Conservation (phyloP, 1,140 invertebrate genomes). For the Hyphantria cunea region DNA sequence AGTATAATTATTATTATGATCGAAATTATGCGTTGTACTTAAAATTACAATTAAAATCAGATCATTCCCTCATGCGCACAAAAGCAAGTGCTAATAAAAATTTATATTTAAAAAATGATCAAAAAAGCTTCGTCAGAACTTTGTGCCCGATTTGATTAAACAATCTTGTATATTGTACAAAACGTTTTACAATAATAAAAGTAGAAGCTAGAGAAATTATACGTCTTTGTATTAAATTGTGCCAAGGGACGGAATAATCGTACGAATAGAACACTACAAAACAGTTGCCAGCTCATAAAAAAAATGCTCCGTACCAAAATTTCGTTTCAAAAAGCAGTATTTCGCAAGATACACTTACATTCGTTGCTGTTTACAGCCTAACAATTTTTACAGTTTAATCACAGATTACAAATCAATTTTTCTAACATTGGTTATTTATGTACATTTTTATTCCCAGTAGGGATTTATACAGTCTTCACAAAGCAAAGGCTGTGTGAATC, state of each 20-base stretch:
- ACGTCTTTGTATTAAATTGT: conserved; percentile 49
- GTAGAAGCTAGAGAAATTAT: conserved; percentile 52
- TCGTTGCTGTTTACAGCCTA: conserved; percentile 76
- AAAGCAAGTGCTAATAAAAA: conserved; percentile 23
- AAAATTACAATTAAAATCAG: conserved; percentile 42
- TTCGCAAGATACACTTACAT: conserved; percentile 31
- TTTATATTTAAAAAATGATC: conserved; percentile 23
- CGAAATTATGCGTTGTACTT: conserved; percentile 59
- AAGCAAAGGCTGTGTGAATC: conserved; percentile 8
- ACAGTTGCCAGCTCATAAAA: conserved; percentile 13
- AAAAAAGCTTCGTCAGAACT: conserved; percentile 21
- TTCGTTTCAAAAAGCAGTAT: conserved; percentile 25
- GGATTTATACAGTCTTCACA: conserved; percentile 36
- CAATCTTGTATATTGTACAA: conserved; percentile 42
- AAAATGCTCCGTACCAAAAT: conserved; percentile 18
- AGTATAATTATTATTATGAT: conserved; percentile 74
- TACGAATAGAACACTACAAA: conserved; percentile 36
- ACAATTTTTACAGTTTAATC: conserved; percentile 54
- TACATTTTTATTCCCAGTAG: conserved; percentile 61
- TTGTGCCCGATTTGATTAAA: conserved; percentile 38
- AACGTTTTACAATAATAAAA: conserved; percentile 40
- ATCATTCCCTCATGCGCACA: conserved; percentile 34
- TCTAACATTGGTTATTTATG: conserved; percentile 42
- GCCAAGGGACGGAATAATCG: conserved; percentile 65
- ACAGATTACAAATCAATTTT: conserved; percentile 52